Evolutionary conservation across 2,797 vertebrate species (phyloP), one percentile per base, ranked within the genome.

Genomic region (Chiloscyllium punctatum): DNA sequence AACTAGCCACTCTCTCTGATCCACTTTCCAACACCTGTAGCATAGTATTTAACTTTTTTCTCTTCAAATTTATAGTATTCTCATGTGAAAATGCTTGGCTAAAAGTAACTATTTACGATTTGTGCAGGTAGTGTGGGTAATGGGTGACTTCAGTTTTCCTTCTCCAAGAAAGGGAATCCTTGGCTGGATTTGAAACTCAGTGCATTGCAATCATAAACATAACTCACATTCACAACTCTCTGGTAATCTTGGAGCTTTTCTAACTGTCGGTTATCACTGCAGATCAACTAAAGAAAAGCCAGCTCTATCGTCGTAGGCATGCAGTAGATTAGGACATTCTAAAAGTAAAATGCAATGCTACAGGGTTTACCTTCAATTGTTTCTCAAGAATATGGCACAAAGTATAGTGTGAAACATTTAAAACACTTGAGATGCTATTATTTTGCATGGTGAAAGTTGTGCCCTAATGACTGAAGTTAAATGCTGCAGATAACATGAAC

Each of bases 101-200:
- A 27, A 90, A 57, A 94, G 27, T 37, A 94, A 11, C 62, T 21
- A 27, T 69, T 62, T 57, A 23, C n/a, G 30, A 94, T 69, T 6
- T 94, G 66, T 94, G 91, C 66, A 77, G 11, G 72, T 30, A 77
- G 8, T 23, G 8, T 92, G 62, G 37, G 66, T 71, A 71, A 94
- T 68, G 21, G n/a, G 37, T 33, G 30, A 53, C 51, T 33, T 88
- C 66, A 68, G n/a, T 69, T 94, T 94, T 94, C 91, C 18, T 94
- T 94, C n/a, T 68, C n/a, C 8, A n/a, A 88, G 62, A 27, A 92
- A 42, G 33, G 33, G 33, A 92, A 62, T 62, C 15, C 11, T 2
- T 66, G 23, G 16, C 37, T 94, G 66, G n/a, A 92, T 92, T 90
- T 90, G 87, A 90, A 90, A 91, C 88, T 91, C 57, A 57, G 62